Percentiles rank a stretch among this genome's conserved stretches.
Evolutionary conservation across 2,113 vertebrate species (phyloP).

Genomic region (Ginglymostoma cirratum): DNA sequence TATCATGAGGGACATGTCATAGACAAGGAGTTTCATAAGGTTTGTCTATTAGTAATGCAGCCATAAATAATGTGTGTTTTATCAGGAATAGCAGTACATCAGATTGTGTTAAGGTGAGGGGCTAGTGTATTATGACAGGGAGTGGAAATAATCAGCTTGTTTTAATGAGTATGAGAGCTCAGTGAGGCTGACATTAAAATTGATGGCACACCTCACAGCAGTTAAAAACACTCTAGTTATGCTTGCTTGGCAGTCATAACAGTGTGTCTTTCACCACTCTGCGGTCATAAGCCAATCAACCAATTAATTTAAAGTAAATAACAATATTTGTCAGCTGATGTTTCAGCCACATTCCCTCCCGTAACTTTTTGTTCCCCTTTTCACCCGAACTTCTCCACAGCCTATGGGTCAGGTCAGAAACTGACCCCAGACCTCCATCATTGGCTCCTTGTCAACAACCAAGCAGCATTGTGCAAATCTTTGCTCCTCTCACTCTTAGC

Average conservation of each 20-base stretch:
- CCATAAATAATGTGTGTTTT: slow-evolving; percentile 38
- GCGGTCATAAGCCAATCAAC: slow-evolving; percentile 23
- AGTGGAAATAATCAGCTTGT: slow-evolving; percentile 36
- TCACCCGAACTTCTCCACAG: neutral
- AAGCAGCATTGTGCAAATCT: neutral
- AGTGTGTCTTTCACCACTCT: slow-evolving; percentile 25
- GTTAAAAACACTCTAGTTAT: slow-evolving; percentile 11
- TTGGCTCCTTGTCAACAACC: neutral
- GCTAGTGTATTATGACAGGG: slow-evolving; percentile 36
- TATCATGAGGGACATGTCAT: slow-evolving; percentile 31
- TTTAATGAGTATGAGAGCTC: slow-evolving; percentile 27
- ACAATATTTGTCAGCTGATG: neutral
- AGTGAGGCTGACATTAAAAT: slow-evolving; percentile 29
- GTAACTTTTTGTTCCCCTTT: neutral
- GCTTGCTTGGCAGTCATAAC: slow-evolving; percentile 23
- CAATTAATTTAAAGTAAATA: slow-evolving; percentile 32
- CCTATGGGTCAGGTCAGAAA: neutral
- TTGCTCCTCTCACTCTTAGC: neutral
- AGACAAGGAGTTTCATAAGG: slow-evolving; percentile 32
- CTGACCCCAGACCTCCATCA: neutral
- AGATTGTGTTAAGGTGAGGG: slow-evolving; percentile 37
- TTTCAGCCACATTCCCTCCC: neutral
- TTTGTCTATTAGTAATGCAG: slow-evolving; percentile 37
- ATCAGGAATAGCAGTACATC: slow-evolving; percentile 34
- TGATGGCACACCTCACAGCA: slow-evolving; percentile 9